These are phyloP conservation scores for Agrenia bidenticulata DNA, from an alignment of 2,888 invertebrate genomes.

Conservation along the genomic window DNA sequence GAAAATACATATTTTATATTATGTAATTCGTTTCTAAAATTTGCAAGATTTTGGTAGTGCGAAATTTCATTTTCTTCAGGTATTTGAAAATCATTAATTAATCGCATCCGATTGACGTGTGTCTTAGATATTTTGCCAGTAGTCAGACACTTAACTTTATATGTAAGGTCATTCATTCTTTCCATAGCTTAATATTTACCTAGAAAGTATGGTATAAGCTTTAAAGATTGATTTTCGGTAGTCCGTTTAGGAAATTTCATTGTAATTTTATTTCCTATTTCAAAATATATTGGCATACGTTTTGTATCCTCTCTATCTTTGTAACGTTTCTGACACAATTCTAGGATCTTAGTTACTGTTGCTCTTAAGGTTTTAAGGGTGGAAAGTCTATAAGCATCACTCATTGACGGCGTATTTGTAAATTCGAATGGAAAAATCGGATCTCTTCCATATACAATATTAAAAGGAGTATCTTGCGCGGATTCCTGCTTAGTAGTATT, in stretches of 20 bases:
- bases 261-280: slow-evolving; percentile 3
- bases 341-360: background rate
- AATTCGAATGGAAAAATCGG: slow-evolving; percentile 26
- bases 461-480: slow-evolving; percentile 14
- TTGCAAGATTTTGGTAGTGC: too few species aligned
- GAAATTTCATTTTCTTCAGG: background rate
- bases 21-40: too few species aligned
- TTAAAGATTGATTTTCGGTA: slow-evolving; percentile 12
- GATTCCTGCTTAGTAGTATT: slow-evolving; percentile 27
- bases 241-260: slow-evolving; percentile 11
- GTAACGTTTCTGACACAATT: background rate
- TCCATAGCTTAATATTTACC: slow-evolving; percentile 10
- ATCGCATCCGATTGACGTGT: slow-evolving; percentile 17
- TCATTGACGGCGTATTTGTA: background rate
- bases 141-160: slow-evolving; percentile 4
- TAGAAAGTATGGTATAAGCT: slow-evolving; percentile 5
- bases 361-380: background rate
- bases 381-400: too few species aligned
- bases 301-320: background rate
- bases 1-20: too few species aligned
- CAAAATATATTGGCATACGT: background rate
- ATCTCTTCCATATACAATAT: slow-evolving; percentile 8
- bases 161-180: slow-evolving; percentile 18
- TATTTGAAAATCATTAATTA: background rate
- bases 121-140: slow-evolving; percentile 1